A percentile compares a stretch with the other conserved stretches of the same genome.
phyloP scores from a whole-genome alignment of 2,888 invertebrate species.

The Ceramica pisi region DNA sequence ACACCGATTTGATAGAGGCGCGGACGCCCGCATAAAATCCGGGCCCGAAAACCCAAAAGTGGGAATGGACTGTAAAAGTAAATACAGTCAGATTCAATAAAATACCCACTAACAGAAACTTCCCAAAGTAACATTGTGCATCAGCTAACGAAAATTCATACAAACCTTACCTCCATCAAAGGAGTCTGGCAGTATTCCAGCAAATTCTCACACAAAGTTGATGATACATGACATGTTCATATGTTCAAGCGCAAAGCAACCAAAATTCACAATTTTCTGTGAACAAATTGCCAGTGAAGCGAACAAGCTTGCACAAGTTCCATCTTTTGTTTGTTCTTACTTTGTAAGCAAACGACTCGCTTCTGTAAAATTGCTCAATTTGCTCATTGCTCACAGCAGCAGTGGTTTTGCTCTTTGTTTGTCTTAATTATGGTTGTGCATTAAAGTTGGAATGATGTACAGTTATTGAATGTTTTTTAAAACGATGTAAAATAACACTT shows the following conservation, averaged over 20 bases:
- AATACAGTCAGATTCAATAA: not conserved
- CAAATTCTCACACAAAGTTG: slow-evolving; percentile 26
- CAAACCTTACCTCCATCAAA: slow-evolving; percentile 2
- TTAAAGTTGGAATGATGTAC: not conserved
- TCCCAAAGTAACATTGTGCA: not conserved
- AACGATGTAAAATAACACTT: not conserved
- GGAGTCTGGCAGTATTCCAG: slow-evolving; percentile 10
- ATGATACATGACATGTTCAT: slow-evolving; percentile 31
- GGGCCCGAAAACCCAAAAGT: too few species aligned
- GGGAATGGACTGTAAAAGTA: not conserved
- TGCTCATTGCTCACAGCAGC: slow-evolving; percentile 3
- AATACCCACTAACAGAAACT: not conserved
- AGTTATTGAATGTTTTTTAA: not conserved
- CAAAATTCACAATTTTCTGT: slow-evolving; percentile 27
- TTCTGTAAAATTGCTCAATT: slow-evolving; percentile 21
- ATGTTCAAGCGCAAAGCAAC: slow-evolving; percentile 21
- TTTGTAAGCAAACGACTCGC: slow-evolving; percentile 19
- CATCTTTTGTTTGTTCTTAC: slow-evolving; percentile 6
- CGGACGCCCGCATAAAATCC: too few species aligned
- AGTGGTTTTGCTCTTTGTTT: not conserved
- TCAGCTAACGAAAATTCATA: slow-evolving; percentile 12
- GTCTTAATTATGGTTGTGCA: not conserved
- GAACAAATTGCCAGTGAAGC: slow-evolving; percentile 14
- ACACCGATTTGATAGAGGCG: too few species aligned
- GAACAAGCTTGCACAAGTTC: slow-evolving; percentile 24